phyloP scores from a whole-genome alignment of 2,113 vertebrate genomes.

The Hepsetus odoe region DNA sequence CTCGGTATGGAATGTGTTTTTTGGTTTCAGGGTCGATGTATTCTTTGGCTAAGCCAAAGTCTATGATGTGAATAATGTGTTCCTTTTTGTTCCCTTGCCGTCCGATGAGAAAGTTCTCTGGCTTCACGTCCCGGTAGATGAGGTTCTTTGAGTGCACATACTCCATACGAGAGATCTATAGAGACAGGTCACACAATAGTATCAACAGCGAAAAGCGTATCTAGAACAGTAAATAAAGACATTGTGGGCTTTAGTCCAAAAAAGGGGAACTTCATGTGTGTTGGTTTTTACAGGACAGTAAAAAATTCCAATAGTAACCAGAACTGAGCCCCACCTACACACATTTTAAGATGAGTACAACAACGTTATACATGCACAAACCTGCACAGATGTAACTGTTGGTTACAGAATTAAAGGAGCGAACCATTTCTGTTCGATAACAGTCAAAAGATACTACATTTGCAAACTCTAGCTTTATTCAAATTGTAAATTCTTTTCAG shows the following conservation, averaged over 20 bases:
- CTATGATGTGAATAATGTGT: conserved; percentile 97
- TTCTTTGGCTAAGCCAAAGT: conserved; percentile 98
- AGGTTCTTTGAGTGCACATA: conserved; percentile 99
- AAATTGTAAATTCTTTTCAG: too few relatives aligned
- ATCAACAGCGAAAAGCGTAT: not conserved
- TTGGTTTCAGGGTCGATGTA: conserved; percentile 99
- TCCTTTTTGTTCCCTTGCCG: conserved; percentile 98
- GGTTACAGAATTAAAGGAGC: too few relatives aligned
- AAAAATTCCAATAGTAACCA: too few relatives aligned
- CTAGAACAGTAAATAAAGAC: not conserved
- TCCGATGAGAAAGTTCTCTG: conserved; percentile 97
- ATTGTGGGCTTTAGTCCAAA: too few relatives aligned
- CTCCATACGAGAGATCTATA: conserved; percentile 96
- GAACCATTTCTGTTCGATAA: too few relatives aligned
- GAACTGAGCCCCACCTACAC: not conserved
- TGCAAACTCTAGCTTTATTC: not conserved
- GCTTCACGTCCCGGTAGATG: conserved; percentile 98
- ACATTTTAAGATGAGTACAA: not conserved
- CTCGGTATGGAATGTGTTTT: conserved; percentile 99
- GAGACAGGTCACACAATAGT: conserved; percentile 1
- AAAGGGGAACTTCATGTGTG: too few relatives aligned
- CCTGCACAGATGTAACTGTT: too few relatives aligned
- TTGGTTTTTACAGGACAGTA: too few relatives aligned
- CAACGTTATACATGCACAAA: not conserved
- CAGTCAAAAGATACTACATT: not conserved